A percentile compares a stretch with the other conserved stretches of the same genome.
Evolutionary conservation across 2,888 invertebrate genomes (phyloP).

Genomic region (Athrips mouffetella): DNA sequence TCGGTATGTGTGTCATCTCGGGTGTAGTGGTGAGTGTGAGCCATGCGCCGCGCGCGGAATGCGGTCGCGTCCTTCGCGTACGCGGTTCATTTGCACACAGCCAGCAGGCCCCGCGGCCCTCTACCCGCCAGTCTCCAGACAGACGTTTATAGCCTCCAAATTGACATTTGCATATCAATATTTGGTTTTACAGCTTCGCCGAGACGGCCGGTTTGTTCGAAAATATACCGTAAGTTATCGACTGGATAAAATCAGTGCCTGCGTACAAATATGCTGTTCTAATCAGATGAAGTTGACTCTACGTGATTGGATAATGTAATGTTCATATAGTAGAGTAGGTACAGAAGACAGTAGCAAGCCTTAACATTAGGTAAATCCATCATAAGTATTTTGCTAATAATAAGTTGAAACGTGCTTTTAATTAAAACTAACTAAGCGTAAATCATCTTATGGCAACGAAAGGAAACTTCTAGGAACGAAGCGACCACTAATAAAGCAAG

Average conservation of each 20-base stretch:
- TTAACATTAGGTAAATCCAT: too few species aligned
- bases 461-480: not conserved
- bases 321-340: not conserved
- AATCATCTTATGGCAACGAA: not conserved
- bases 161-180: constrained; percentile 53
- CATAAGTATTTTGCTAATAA: too few species aligned
- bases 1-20: constrained; percentile 68
- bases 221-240: constrained; percentile 5
- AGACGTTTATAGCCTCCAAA: constrained; percentile 63
- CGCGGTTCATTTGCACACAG: constrained; percentile 74
- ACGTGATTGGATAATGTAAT: not conserved
- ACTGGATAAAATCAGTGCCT: not conserved
- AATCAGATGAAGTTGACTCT: not conserved
- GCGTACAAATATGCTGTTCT: constrained; percentile 1
- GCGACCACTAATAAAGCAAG: constrained; percentile 6
- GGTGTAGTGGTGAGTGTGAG: constrained; percentile 58
- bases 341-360: too few species aligned
- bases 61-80: constrained; percentile 76
- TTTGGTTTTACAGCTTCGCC: constrained; percentile 28
- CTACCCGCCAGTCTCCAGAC: constrained; percentile 37
- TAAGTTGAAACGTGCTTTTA: not conserved
- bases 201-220: not conserved
- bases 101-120: constrained; percentile 20
- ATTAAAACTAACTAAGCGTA: not conserved
- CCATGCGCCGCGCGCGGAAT: constrained; percentile 47